Conservation (phyloP, 2,113 vertebrate species). For the Crotalus viridis region DNA sequence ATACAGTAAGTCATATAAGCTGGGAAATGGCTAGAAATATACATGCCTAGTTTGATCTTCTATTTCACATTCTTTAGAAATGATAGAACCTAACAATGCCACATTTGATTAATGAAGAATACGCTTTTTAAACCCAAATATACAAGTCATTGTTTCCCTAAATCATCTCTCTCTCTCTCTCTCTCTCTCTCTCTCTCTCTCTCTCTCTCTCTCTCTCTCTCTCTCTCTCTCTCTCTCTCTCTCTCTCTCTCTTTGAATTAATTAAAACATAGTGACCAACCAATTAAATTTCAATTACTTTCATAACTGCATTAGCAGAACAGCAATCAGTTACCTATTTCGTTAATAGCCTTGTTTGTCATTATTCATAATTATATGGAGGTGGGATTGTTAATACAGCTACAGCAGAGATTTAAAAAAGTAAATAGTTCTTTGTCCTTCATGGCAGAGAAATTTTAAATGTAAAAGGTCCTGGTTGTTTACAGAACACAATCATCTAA, state of each 20-base stretch:
- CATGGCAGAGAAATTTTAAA: neutral
- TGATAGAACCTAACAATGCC: neutral
- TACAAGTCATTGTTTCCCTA: neutral
- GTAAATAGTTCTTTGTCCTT: slow-evolving; percentile 36
- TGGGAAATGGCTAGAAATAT: neutral
- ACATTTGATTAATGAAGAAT: neutral
- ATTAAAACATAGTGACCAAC: neutral
- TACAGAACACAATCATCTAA: neutral
- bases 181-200: too few relatives aligned
- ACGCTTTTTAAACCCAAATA: neutral
- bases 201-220: neutral
- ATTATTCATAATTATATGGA: slow-evolving; percentile 16
- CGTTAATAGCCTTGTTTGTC: neutral
- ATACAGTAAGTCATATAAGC: neutral
- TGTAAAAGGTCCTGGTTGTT: neutral
- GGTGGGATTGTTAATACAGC: slow-evolving; percentile 33
- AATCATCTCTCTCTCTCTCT: neutral
- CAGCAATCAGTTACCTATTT: neutral
- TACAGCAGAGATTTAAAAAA: slow-evolving; percentile 14
- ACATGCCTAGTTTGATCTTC: neutral
- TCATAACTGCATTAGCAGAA: neutral
- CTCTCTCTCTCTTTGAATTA: neutral
- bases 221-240: neutral
- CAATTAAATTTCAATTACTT: neutral
- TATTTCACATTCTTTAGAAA: neutral